Base-by-base conservation (phyloP, 2,797 vertebrate genomes). In the Smutsia gigantea region DNA sequence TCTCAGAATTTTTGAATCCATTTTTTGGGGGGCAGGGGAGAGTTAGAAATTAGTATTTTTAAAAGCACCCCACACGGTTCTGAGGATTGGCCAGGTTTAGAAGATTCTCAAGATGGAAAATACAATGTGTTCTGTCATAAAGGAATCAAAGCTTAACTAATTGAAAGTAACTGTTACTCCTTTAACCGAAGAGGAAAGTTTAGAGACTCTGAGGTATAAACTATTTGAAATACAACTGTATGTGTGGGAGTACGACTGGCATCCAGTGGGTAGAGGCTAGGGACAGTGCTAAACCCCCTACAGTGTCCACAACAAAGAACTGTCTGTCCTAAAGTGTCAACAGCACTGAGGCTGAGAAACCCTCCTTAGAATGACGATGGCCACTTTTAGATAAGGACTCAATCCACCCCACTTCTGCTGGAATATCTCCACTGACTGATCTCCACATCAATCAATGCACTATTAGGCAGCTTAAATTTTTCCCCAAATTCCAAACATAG, bases 201-300 rank as follows among this genome's bases (percentile, higher is more conserved):
- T 89, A 93, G 63, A 93, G 72, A 96, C 29, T 96, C 78, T 90
- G 87, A 89, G 81, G 21, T 86, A 25, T n/a, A 39, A 92, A 89
- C 10, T 89, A 68, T 61, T 83, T 63, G 53, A 51, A 79, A 83
- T 69, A 64, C 42, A 86, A 94, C 5, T 75, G 39, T 27, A 37
- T n/a, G 29, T 51, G 46, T 61, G 19, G 42, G 42, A 46, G 42
- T 51, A 49, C 64, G 87, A 92, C 17, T 90, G 82, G 71, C 31
- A 93, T 64, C n/a, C 49, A 78, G 31, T 55, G 18, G 53, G 8
- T 5, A 53, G 55, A 46, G 55, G n/a, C 51, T 72, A 96, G 74
- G 78, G 89, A 96, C 63, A 34, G 57, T 72, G 49, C 57, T 92
- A 64, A 89, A 66, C 14, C 77, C 71, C 79, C 15, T 68, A 59